phyloP scores from a whole-genome alignment of 1,140 invertebrate genomes.

The Drosophila nasuta region DNA sequence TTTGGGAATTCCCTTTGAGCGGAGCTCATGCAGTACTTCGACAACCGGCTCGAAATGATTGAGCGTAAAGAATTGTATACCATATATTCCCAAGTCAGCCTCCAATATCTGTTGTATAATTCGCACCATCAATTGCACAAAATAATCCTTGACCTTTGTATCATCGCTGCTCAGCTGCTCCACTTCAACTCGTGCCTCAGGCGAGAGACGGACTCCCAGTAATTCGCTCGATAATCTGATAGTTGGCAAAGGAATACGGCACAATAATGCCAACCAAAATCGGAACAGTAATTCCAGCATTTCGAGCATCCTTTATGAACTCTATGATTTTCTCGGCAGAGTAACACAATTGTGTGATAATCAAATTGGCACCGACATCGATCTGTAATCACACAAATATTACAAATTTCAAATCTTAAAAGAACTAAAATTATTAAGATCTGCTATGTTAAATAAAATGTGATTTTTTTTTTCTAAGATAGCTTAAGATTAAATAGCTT shows the following conservation, averaged over 20 bases:
- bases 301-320: not conserved
- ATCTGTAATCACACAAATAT: conserved; percentile 20
- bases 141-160: not conserved
- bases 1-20: not conserved
- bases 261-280: conserved; percentile 32
- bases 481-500: too few species aligned
- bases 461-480: too few species aligned
- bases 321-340: conserved; percentile 1
- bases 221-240: conserved; percentile 4
- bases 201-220: conserved; percentile 1
- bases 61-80: conserved; percentile 10
- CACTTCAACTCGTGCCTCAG: not conserved
- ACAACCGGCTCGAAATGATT: not conserved
- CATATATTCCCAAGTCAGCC: conserved; percentile 2
- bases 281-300: conserved; percentile 15
- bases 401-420: too few species aligned
- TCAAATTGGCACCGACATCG: conserved; percentile 29
- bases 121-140: conserved; percentile 9
- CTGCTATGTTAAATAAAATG: too few species aligned
- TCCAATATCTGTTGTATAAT: not conserved
- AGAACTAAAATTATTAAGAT: too few species aligned
- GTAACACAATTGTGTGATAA: conserved; percentile 44
- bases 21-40: not conserved
- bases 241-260: conserved; percentile 1
- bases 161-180: not conserved